Conservation (phyloP, 2,113 vertebrate genomes). For the Boulengeromyrus knoepffleri region DNA sequence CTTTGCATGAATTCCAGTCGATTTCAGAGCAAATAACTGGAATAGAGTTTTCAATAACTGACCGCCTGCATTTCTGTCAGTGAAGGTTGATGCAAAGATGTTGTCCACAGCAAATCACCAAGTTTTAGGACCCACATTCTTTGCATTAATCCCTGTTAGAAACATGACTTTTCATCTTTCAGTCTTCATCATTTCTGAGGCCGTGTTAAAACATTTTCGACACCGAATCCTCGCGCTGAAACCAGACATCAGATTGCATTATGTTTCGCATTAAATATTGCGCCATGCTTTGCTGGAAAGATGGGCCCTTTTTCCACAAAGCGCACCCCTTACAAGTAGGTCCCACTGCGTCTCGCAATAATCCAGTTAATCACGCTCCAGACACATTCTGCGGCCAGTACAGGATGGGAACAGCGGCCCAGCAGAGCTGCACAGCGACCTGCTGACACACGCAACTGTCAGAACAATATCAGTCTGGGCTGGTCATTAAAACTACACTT, state of each 20-base stretch:
- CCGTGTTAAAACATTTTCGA: neutral
- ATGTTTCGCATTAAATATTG: constrained; percentile 11
- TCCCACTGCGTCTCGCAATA: neutral
- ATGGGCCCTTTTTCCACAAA: neutral
- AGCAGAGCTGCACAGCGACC: neutral
- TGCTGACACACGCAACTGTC: neutral
- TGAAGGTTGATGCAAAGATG: no score
- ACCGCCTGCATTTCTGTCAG: neutral
- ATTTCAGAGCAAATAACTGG: neutral
- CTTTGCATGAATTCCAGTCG: neutral
- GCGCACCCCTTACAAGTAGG: neutral
- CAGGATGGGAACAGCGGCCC: neutral
- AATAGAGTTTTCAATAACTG: neutral
- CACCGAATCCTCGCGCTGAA: neutral
- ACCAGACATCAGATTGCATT: neutral
- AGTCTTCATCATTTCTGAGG: neutral
- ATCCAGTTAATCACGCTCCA: neutral
- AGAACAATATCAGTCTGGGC: neutral
- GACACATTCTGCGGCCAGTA: neutral
- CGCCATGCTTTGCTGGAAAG: neutral
- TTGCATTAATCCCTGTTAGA: neutral
- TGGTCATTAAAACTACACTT: neutral
- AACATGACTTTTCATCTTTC: neutral
- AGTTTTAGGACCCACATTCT: neutral
- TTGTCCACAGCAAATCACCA: neutral